These are phyloP conservation scores for Philonicus albiceps DNA, from an alignment of 2,888 invertebrate species.

Conservation along the genomic window DNA sequence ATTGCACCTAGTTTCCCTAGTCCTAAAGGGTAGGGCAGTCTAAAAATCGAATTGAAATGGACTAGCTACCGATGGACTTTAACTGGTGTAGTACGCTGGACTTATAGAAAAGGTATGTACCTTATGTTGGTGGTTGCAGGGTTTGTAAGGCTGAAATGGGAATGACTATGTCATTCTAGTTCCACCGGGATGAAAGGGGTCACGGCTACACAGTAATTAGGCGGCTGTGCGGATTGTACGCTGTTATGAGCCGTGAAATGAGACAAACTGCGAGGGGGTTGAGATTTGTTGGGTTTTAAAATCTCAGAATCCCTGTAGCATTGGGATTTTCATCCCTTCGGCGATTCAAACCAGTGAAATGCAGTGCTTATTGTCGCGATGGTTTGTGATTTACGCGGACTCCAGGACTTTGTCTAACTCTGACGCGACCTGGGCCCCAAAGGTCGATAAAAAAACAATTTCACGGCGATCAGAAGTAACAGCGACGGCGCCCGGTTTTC, in stretches of 20 bases:
- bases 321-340: neutral
- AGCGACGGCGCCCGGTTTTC: neutral
- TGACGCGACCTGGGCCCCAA: constrained; percentile 8
- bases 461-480: constrained; percentile 46
- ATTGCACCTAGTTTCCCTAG: neutral
- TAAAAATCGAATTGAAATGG: constrained; percentile 32
- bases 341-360: neutral
- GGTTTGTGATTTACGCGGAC: neutral
- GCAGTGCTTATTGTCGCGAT: neutral
- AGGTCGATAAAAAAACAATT: constrained; percentile 43
- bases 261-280: constrained; percentile 36
- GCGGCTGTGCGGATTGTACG: constrained; percentile 29
- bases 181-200: neutral
- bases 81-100: constrained; percentile 1
- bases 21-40: neutral
- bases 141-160: neutral
- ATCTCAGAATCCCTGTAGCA: neutral
- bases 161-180: neutral
- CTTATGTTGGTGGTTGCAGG: neutral
- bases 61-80: neutral
- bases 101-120: constrained; percentile 20
- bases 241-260: constrained; percentile 46
- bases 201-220: neutral
- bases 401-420: neutral
- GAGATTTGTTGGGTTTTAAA: constrained; percentile 14